phyloP scores from a whole-genome alignment of 2,797 vertebrate species.

The Sebastes baramenuke region DNA sequence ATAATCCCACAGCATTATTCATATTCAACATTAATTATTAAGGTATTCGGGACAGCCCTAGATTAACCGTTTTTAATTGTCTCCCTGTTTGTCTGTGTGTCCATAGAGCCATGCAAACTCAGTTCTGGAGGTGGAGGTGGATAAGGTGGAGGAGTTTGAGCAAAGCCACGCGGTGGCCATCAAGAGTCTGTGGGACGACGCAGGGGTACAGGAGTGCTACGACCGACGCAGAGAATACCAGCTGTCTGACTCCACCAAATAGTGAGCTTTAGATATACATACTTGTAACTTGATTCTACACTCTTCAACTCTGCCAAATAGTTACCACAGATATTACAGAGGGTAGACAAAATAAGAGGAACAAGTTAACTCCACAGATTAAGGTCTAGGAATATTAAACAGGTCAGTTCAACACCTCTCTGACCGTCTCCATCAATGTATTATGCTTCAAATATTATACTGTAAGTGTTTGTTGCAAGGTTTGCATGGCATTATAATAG shows the following conservation, averaged over 20 bases:
- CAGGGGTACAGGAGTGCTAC: slow-evolving; percentile 87
- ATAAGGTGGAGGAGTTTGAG: slow-evolving; percentile 82
- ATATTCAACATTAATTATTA: too few species aligned
- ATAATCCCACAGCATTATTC: too few species aligned
- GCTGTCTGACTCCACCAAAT: slow-evolving; percentile 88
- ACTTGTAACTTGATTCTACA: background rate
- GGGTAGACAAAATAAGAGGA: background rate
- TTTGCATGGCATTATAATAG: background rate
- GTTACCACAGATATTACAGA: background rate
- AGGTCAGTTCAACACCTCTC: background rate
- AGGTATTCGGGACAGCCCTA: background rate
- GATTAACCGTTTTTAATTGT: background rate
- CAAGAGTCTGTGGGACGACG: slow-evolving; percentile 85
- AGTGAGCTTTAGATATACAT: slow-evolving; percentile 74
- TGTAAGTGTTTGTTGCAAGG: background rate
- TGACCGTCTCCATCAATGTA: background rate
- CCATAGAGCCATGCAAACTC: slow-evolving; percentile 76
- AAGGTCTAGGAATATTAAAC: background rate
- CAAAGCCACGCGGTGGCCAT: slow-evolving; percentile 76
- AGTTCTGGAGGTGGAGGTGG: slow-evolving; percentile 86
- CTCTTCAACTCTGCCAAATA: background rate
- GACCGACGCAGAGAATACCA: slow-evolving; percentile 86
- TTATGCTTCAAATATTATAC: background rate
- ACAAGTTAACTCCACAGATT: background rate
- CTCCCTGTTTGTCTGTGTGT: background rate